Percentiles rank a stretch among this genome's conserved stretches.
phyloP scores from a whole-genome alignment of 2,888 invertebrate species.

The Thysanoteuthis rhombus region DNA sequence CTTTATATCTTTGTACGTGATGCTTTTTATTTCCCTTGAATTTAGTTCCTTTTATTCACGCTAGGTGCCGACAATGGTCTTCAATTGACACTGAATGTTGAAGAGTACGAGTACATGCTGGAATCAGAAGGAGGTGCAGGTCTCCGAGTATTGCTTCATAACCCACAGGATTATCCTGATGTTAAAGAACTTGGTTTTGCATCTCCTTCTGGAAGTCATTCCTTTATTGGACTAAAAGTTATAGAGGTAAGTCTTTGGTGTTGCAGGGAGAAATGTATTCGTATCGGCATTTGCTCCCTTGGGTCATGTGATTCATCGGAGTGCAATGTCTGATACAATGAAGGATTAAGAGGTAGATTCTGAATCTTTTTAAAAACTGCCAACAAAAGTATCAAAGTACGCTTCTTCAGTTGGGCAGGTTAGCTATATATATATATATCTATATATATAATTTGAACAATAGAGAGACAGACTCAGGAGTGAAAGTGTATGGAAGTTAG shows the following conservation, averaged over 20 bases:
- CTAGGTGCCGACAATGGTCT: slow-evolving; percentile 33
- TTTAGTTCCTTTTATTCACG: not conserved
- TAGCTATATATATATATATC: too few species aligned
- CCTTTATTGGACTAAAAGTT: slow-evolving; percentile 28
- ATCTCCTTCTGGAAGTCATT: slow-evolving; percentile 23
- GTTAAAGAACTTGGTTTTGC: slow-evolving; percentile 29
- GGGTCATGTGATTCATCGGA: too few species aligned
- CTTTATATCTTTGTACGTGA: not conserved
- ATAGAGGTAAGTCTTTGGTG: slow-evolving; percentile 25
- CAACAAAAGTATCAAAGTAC: too few species aligned
- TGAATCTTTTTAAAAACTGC: too few species aligned
- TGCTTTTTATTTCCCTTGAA: not conserved
- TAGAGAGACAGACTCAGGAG: too few species aligned
- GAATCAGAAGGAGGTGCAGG: slow-evolving; percentile 25
- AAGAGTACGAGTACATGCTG: slow-evolving; percentile 33
- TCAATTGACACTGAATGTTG: slow-evolving; percentile 29
- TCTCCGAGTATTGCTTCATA: slow-evolving; percentile 28
- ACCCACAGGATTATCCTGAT: slow-evolving; percentile 22
- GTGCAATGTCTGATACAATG: too few species aligned
- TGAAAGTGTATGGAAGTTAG: too few species aligned
- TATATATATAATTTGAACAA: too few species aligned
- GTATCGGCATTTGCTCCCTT: too few species aligned
- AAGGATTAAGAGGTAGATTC: too few species aligned
- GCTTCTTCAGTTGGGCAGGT: too few species aligned
- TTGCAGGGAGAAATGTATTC: too few species aligned